Conservation (phyloP, 2,888 invertebrate species). For the Hetaerina titia region DNA sequence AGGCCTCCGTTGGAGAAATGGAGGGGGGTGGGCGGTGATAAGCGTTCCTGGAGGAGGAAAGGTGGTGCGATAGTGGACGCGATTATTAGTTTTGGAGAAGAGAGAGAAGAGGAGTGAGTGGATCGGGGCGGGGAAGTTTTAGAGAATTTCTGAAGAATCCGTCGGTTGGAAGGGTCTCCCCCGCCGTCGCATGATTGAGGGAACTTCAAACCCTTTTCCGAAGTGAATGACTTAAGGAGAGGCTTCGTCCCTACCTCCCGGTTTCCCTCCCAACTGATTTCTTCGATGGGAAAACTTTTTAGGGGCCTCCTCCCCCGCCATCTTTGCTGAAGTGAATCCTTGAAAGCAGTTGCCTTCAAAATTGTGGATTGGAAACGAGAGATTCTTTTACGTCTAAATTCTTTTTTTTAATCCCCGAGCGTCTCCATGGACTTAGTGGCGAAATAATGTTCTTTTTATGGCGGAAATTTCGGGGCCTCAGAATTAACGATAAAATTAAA, state of each 20-base stretch:
- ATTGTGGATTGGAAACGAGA: background rate
- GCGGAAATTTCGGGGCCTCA: background rate
- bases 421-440: background rate
- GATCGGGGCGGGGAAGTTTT: background rate
- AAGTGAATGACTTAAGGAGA: background rate
- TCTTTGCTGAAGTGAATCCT: background rate
- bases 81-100: conserved; percentile 49
- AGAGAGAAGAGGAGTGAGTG: background rate
- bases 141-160: conserved; percentile 25
- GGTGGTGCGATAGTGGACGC: background rate
- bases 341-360: background rate
- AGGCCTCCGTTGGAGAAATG: background rate
- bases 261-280: background rate
- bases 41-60: background rate
- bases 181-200: conserved; percentile 30
- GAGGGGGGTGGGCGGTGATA: background rate
- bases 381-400: background rate
- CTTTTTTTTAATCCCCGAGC: background rate
- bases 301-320: background rate
- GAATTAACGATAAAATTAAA: background rate
- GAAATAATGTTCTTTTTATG: background rate
- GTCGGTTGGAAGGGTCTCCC: background rate
- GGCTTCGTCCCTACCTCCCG: background rate
- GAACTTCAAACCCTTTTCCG: conserved; percentile 46
- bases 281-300: conserved; percentile 29